A percentile compares a stretch with the other conserved stretches of the same genome.
Conservation (phyloP, 2,888 invertebrate species). For the Conchocele bisecta region DNA sequence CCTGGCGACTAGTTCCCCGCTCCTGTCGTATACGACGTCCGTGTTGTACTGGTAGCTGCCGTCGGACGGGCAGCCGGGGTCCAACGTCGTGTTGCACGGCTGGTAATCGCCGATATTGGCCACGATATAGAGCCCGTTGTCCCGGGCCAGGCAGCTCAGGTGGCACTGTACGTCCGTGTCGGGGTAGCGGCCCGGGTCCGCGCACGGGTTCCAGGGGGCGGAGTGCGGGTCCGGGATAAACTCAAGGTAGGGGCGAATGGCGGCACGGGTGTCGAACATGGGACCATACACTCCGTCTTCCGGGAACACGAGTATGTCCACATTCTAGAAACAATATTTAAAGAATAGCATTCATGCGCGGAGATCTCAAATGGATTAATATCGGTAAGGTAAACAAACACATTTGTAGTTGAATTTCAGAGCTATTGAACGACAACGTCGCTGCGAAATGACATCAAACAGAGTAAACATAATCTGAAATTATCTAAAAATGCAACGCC, state of each 20-base stretch:
- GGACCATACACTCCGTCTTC: constrained; percentile 85
- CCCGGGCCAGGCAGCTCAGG: constrained; percentile 86
- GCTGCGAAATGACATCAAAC: no score
- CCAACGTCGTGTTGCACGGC: constrained; percentile 84
- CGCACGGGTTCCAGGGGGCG: constrained; percentile 82
- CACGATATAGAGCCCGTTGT: constrained; percentile 87
- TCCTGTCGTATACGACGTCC: constrained; percentile 90
- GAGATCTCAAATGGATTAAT: no score
- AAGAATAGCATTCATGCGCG: no score
- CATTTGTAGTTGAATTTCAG: background rate
- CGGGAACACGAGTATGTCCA: constrained; percentile 91
- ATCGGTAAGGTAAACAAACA: background rate
- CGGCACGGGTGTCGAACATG: constrained; percentile 56
- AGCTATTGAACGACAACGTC: background rate
- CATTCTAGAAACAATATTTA: constrained; percentile 84
- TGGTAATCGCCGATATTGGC: constrained; percentile 88
- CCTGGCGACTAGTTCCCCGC: constrained; percentile 88
- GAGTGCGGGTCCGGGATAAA: constrained; percentile 82
- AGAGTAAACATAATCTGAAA: no score
- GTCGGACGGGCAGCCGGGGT: constrained; percentile 65
- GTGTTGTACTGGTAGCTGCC: constrained; percentile 87
- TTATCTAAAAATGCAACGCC: no score
- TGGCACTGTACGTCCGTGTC: constrained; percentile 56
- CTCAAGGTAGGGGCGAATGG: constrained; percentile 63
- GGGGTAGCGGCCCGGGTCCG: constrained; percentile 32